Conservation (phyloP, 2,113 vertebrate genomes). For the Amphiprion ocellaris region DNA sequence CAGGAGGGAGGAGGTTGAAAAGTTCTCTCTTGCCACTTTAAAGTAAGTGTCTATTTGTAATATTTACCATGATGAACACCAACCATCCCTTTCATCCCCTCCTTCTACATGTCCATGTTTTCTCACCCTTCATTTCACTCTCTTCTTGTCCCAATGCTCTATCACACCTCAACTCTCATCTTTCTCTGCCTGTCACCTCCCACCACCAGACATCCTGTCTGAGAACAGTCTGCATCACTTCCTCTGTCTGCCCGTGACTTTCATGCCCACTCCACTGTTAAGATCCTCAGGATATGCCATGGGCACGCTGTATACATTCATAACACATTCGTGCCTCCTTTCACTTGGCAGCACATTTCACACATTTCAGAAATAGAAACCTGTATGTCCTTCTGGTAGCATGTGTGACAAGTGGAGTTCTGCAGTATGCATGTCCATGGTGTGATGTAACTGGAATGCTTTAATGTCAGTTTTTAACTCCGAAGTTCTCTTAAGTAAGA, state of each 20-base stretch:
- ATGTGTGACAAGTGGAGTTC: constrained; percentile 33
- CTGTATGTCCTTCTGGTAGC: constrained; percentile 49
- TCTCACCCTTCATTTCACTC: constrained; percentile 68
- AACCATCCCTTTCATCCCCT: constrained; percentile 20
- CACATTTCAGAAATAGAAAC: constrained; percentile 75
- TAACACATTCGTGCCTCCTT: constrained; percentile 53
- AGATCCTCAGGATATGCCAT: constrained; percentile 50
- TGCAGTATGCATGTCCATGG: constrained; percentile 18
- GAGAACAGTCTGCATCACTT: constrained; percentile 66
- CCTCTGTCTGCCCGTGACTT: constrained; percentile 62
- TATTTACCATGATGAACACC: constrained; percentile 22
- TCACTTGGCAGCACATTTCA: constrained; percentile 62
- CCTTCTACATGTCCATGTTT: constrained; percentile 60
- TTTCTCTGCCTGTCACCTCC: constrained; percentile 75
- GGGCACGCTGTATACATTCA: constrained; percentile 43
- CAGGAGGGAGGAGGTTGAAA: too few species aligned
- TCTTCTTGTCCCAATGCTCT: constrained; percentile 61
- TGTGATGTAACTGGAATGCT: constrained; percentile 53
- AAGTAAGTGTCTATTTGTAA: background rate
- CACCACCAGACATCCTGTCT: constrained; percentile 77
- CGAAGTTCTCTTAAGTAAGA: constrained; percentile 2
- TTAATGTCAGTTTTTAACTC: constrained; percentile 49
- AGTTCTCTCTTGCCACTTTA: background rate
- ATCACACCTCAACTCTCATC: constrained; percentile 72
- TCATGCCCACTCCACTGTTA: constrained; percentile 40